phyloP scores from a whole-genome alignment of 2,888 invertebrate species.

The Agrotis segetum region DNA sequence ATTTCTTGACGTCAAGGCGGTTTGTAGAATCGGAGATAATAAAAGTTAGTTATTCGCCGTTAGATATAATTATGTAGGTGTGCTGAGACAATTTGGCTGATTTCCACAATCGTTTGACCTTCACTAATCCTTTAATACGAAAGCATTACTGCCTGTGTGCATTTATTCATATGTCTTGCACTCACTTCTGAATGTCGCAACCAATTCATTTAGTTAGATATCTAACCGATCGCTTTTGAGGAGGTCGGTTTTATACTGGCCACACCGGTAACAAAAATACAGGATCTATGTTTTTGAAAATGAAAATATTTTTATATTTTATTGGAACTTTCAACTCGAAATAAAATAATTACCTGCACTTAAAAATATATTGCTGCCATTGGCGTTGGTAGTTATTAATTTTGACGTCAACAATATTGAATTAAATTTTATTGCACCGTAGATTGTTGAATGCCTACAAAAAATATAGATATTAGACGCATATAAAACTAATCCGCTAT shows the following conservation, averaged over 20 bases:
- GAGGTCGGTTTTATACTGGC: no score
- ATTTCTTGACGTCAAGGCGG: conserved; percentile 16
- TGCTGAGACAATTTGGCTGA: conserved; percentile 30
- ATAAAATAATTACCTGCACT: no score
- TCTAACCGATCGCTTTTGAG: neutral
- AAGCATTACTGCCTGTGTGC: neutral
- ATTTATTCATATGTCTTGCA: neutral
- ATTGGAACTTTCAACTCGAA: neutral
- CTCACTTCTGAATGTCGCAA: neutral
- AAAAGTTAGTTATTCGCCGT: conserved; percentile 9
- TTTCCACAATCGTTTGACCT: conserved; percentile 14
- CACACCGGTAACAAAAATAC: no score
- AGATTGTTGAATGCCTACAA: neutral
- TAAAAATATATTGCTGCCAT: no score
- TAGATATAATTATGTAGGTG: conserved; percentile 2
- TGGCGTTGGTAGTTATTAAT: neutral
- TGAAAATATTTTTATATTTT: no score
- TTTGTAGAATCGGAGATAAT: neutral
- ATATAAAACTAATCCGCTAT: conserved; percentile 25
- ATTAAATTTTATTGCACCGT: neutral
- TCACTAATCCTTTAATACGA: conserved; percentile 4
- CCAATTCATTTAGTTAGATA: neutral
- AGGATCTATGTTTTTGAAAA: no score
- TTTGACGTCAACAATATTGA: conserved; percentile 6
- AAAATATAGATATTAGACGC: neutral